Base-by-base conservation (phyloP, 2,888 invertebrate genomes). In the Plemyria rubiginata region DNA sequence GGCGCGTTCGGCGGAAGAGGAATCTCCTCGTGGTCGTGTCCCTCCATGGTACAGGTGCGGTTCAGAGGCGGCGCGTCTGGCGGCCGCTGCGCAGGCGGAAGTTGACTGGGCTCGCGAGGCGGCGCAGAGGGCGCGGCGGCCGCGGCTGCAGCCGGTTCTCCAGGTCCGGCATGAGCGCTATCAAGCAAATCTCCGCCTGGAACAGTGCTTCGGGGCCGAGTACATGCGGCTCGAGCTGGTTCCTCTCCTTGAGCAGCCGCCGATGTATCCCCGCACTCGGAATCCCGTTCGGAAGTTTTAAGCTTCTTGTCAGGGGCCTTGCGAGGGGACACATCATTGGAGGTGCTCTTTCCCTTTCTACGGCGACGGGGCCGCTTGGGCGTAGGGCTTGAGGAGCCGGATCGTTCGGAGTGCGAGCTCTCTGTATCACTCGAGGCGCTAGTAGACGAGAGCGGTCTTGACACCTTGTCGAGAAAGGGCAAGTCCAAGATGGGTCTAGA, bases 271-370 rank as follows among this genome's bases (percentile, higher is more conserved):
- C 95, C 93, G 89, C 93, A 94, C 94, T 94, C 95, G 94, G 94
- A 94, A 94, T 94, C 94, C 95, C 95, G 94, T 94, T 95, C 95
- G 95, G 95, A 95, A 95, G 95, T 95, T 95, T 95, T 96, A 95
- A 95, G 95, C 95, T 95, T 96, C 95, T 95, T 95, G 91, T 95
- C 95, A 86, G 95, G 95, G 94, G 95, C 94, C 94, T 94, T 95
- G 87, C 94, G 94, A 70, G 86, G 85, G 81, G 86, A 82, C 67
- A 81, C 75, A 80, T 90, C 90, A 54, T 75, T 82, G 56, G 90
- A 88, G 66, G 80, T 66, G 71, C 87, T 89, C 74, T 88, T 88
- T 58, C 80, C 82, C 77, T 88, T 90, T 73, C 92, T 79, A 56
- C 89, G 84, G 68, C 92, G 78, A 15, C 88, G 82, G n/a, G 90